Evolutionary conservation across 2,113 vertebrate genomes (phyloP).

Genomic region (Paradoxurus hermaphroditus): DNA sequence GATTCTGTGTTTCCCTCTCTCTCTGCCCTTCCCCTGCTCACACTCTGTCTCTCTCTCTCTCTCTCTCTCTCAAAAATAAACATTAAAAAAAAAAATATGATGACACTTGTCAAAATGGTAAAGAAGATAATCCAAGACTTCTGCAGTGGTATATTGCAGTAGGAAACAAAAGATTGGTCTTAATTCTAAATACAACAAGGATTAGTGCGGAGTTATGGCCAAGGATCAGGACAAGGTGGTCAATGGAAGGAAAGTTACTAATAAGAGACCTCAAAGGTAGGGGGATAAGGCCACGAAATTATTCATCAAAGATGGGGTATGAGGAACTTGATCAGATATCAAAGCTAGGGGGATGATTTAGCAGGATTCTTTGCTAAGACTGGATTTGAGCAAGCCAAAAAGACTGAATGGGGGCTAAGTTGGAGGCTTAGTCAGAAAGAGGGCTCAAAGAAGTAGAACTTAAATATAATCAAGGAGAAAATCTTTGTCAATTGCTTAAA

Average conservation of each 20-base stretch:
- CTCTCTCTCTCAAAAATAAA: too few relatives aligned
- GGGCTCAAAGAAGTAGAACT: not conserved
- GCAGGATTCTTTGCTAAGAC: not conserved
- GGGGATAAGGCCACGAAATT: not conserved
- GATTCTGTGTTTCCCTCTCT: too few relatives aligned
- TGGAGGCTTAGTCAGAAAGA: not conserved
- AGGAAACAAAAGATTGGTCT: not conserved
- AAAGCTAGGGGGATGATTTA: not conserved
- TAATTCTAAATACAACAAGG: not conserved
- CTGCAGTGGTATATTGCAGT: not conserved
- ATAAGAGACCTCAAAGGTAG: not conserved
- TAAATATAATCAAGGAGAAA: not conserved
- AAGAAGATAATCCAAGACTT: not conserved
- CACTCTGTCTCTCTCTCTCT: too few relatives aligned
- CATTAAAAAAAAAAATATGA: not conserved
- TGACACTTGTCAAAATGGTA: not conserved
- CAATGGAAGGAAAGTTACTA: not conserved
- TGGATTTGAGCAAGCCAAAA: not conserved
- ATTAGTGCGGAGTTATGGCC: not conserved
- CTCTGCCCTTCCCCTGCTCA: too few relatives aligned
- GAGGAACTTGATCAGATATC: not conserved
- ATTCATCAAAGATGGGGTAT: not conserved
- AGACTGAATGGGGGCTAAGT: not conserved
- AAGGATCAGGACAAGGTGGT: not conserved
- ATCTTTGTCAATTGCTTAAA: not conserved